These are phyloP conservation scores for Cirrhinus mrigala DNA, from an alignment of 2,797 vertebrate genomes.

Conservation along the genomic window DNA sequence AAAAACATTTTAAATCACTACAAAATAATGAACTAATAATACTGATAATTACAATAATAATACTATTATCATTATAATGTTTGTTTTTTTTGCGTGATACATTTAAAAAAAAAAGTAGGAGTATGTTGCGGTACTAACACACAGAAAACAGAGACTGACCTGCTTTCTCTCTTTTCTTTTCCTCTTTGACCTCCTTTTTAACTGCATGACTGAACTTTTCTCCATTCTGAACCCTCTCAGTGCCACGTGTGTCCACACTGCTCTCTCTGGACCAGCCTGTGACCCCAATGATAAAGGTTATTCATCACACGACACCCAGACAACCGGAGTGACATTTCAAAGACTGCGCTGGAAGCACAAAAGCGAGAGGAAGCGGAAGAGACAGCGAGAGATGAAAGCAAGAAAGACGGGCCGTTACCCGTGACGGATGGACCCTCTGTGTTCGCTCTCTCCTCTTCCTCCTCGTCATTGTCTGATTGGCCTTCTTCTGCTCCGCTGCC, in stretches of 20 bases:
- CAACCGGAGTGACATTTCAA: slow-evolving; percentile 39
- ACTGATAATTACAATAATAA: neutral
- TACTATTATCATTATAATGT: neutral
- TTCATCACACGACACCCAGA: slow-evolving; percentile 20
- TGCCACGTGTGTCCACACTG: slow-evolving; percentile 43
- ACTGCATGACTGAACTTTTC: slow-evolving; percentile 52
- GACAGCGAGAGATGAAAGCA: slow-evolving; percentile 3
- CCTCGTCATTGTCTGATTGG: slow-evolving; percentile 81
- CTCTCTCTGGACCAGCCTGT: slow-evolving; percentile 64
- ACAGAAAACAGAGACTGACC: slow-evolving; percentile 68
- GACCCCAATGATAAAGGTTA: slow-evolving; percentile 43
- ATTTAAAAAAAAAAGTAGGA: neutral
- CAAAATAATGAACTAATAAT: neutral
- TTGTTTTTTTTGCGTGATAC: neutral
- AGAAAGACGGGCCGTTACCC: slow-evolving; percentile 70
- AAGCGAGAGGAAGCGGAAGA: neutral
- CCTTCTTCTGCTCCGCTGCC: slow-evolving; percentile 69
- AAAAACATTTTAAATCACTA: neutral
- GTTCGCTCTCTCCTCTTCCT: slow-evolving; percentile 67
- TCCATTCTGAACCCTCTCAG: slow-evolving; percentile 65
- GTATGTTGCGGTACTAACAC: neutral
- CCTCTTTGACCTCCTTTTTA: slow-evolving; percentile 75
- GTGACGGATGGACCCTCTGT: slow-evolving; percentile 50
- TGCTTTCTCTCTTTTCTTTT: slow-evolving; percentile 84
- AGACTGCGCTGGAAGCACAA: slow-evolving; percentile 18